Evolutionary conservation across 1,140 invertebrate species (phyloP).

Genomic region (Glossosoma conforme): DNA sequence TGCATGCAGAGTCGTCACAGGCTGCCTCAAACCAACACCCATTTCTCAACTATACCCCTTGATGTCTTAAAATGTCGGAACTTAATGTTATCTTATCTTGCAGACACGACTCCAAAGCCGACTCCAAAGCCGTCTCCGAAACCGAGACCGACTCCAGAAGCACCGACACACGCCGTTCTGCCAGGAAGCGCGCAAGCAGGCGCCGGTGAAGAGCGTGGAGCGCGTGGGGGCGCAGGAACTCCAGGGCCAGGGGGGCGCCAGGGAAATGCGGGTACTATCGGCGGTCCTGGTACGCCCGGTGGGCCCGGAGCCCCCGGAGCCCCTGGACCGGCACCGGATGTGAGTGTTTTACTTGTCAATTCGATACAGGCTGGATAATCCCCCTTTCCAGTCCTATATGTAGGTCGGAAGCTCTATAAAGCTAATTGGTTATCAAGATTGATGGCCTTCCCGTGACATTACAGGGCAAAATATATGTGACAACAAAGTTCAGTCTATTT

Average conservation of each 20-base stretch:
- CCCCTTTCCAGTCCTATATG: background rate
- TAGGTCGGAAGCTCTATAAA: background rate
- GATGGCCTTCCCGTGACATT: too few relatives aligned
- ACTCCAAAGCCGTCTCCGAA: constrained; percentile 8
- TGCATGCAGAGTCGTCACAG: too few relatives aligned
- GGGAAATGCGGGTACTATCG: constrained; percentile 60
- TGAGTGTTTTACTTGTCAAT: constrained; percentile 43
- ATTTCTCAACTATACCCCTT: too few relatives aligned
- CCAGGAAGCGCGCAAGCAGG: constrained; percentile 36
- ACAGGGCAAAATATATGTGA: too few relatives aligned
- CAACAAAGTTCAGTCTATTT: too few relatives aligned
- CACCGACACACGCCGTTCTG: constrained; percentile 31
- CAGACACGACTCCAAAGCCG: constrained; percentile 19
- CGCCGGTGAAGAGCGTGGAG: constrained; percentile 36
- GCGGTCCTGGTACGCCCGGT: constrained; percentile 62
- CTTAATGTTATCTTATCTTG: constrained; percentile 1
- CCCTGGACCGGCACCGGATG: constrained; percentile 69
- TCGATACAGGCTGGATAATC: constrained; percentile 10
- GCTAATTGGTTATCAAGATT: too few relatives aligned
- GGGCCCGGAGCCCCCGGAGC: constrained; percentile 64
- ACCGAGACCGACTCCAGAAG: constrained; percentile 27
- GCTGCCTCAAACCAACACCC: too few relatives aligned
- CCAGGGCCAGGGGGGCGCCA: constrained; percentile 55
- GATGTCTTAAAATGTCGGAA: background rate
- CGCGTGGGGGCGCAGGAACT: constrained; percentile 49